These are phyloP conservation scores for Homarus gammarus DNA, from an alignment of 2,888 invertebrate genomes.

Conservation along the genomic window DNA sequence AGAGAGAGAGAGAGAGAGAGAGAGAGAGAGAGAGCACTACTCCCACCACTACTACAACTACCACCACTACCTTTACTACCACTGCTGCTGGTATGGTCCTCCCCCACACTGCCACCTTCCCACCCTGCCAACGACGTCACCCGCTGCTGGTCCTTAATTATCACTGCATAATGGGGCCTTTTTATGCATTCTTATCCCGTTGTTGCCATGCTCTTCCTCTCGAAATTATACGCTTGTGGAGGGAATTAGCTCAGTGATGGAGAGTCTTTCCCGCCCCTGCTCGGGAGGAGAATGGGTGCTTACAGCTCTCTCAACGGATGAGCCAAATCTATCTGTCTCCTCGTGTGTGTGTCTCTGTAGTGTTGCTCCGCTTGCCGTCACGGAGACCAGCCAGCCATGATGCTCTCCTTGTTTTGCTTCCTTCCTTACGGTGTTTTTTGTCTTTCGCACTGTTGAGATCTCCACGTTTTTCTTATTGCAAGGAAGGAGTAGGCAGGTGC, in stretches of 20 bases:
- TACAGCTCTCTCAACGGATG: conserved; percentile 4
- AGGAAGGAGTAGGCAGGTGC: not conserved
- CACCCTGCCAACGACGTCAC: not conserved
- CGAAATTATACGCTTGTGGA: conserved; percentile 33
- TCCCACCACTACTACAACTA: not conserved
- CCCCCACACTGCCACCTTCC: not conserved
- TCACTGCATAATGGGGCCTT: conserved; percentile 31
- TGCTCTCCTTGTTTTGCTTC: no score
- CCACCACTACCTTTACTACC: not conserved
- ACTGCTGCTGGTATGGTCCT: not conserved
- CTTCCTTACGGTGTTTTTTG: no score
- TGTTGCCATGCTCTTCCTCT: conserved; percentile 31
- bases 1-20: no score
- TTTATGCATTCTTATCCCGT: conserved; percentile 42
- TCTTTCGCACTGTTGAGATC: not conserved
- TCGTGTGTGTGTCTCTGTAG: conserved; percentile 6
- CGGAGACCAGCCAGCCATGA: no score
- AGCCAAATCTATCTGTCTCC: conserved; percentile 8
- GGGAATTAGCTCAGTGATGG: conserved; percentile 35
- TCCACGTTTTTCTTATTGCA: not conserved
- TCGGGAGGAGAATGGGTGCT: not conserved
- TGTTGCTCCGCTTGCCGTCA: conserved; percentile 12
- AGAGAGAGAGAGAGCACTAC: no score
- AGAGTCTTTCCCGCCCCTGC: not conserved
- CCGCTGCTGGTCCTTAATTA: conserved; percentile 17